Evolutionary conservation across 2,888 invertebrate genomes (phyloP).

Genomic region (Polydrusus pterygomalis): DNA sequence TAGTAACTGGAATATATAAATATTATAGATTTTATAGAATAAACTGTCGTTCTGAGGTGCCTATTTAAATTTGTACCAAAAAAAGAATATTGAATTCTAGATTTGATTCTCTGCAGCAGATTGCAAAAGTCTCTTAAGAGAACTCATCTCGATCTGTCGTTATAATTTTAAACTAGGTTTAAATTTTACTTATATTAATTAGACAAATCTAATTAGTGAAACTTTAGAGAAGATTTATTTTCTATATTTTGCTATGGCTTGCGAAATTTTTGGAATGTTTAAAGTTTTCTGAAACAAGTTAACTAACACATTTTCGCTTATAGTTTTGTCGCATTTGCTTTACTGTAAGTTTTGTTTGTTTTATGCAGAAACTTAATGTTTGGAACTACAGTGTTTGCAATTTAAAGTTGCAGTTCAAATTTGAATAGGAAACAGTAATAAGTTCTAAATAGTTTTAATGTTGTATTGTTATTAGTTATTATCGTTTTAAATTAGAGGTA

Average conservation of each 20-base stretch:
- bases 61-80: no score
- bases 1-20: no score
- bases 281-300: slow-evolving; percentile 19
- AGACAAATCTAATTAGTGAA: neutral
- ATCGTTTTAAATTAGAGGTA: no score
- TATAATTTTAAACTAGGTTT: no score
- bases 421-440: neutral
- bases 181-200: neutral
- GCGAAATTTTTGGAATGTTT: slow-evolving; percentile 6
- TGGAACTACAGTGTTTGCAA: neutral
- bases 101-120: no score
- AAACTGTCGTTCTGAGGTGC: no score
- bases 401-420: slow-evolving; percentile 9
- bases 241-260: slow-evolving; percentile 5
- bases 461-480: no score
- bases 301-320: slow-evolving; percentile 32
- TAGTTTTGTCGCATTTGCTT: slow-evolving; percentile 29
- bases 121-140: no score
- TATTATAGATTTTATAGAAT: no score
- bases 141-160: no score
- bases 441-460: no score
- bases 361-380: slow-evolving; percentile 21
- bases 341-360: slow-evolving; percentile 3
- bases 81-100: no score
- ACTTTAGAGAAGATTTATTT: neutral